Conservation (phyloP, 1,140 invertebrate species). For the Holotrichia oblita region DNA sequence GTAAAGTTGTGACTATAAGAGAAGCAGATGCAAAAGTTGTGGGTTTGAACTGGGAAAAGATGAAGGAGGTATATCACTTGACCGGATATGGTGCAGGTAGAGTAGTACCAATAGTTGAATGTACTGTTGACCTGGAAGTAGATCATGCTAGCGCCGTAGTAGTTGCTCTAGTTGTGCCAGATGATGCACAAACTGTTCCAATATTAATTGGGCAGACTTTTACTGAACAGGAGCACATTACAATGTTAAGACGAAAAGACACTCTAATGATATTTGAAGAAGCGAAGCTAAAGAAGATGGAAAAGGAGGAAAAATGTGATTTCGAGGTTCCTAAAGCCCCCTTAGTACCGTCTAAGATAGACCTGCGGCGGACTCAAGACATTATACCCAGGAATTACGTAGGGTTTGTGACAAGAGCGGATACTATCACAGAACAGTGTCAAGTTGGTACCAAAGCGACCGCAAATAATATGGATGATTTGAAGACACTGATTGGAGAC, state of each 20-base stretch:
- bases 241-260: background rate
- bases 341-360: background rate
- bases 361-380: too few relatives aligned
- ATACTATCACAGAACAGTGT: background rate
- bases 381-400: slow-evolving; percentile 21
- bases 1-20: slow-evolving; percentile 7
- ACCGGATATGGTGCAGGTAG: slow-evolving; percentile 11
- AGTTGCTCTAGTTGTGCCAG: slow-evolving; percentile 14
- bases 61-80: background rate
- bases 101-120: background rate
- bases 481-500: background rate
- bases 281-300: background rate
- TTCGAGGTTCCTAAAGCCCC: background rate
- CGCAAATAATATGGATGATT: background rate
- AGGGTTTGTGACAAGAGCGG: background rate
- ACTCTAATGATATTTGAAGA: background rate
- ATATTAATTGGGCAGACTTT: slow-evolving; percentile 27
- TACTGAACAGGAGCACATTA: slow-evolving; percentile 21
- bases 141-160: background rate
- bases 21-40: background rate
- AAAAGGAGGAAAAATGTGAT: background rate
- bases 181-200: slow-evolving; percentile 10
- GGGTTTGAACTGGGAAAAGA: background rate
- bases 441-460: background rate
- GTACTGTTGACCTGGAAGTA: slow-evolving; percentile 2